phyloP scores from a whole-genome alignment of 2,888 invertebrate species.

The Plebejus argus region DNA sequence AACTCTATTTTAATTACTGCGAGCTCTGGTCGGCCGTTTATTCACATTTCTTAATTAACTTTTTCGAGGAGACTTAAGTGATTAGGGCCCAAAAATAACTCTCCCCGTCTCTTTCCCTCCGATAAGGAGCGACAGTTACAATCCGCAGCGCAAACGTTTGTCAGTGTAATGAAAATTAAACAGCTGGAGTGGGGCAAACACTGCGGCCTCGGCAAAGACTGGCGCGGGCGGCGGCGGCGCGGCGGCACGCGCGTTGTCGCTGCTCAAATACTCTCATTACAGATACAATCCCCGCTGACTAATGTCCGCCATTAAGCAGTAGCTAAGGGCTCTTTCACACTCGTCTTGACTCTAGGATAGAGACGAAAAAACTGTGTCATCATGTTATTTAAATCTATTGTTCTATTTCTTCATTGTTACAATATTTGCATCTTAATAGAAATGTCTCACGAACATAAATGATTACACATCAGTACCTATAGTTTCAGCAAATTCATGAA shows the following conservation, averaged over 20 bases:
- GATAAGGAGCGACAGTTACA: neutral
- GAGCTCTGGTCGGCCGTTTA: neutral
- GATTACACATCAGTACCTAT: too few relatives aligned
- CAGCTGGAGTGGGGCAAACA: neutral
- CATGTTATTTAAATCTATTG: too few relatives aligned
- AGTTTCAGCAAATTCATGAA: too few relatives aligned
- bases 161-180: conserved; percentile 15
- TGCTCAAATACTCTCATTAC: conserved; percentile 1
- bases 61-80: neutral
- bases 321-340: neutral
- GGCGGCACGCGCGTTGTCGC: neutral
- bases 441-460: too few relatives aligned
- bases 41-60: neutral
- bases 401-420: too few relatives aligned
- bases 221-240: neutral
- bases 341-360: neutral
- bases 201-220: neutral
- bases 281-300: neutral
- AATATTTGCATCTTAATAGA: too few relatives aligned
- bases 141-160: conserved; percentile 7
- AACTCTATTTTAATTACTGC: too few relatives aligned
- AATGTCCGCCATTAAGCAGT: neutral
- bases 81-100: neutral
- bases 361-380: too few relatives aligned
- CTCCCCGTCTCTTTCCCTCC: neutral